A percentile compares a stretch with the other conserved stretches of the same genome.
These are phyloP conservation scores for Campoletis raptor DNA, from an alignment of 2,888 invertebrate genomes.

Conservation along the genomic window DNA sequence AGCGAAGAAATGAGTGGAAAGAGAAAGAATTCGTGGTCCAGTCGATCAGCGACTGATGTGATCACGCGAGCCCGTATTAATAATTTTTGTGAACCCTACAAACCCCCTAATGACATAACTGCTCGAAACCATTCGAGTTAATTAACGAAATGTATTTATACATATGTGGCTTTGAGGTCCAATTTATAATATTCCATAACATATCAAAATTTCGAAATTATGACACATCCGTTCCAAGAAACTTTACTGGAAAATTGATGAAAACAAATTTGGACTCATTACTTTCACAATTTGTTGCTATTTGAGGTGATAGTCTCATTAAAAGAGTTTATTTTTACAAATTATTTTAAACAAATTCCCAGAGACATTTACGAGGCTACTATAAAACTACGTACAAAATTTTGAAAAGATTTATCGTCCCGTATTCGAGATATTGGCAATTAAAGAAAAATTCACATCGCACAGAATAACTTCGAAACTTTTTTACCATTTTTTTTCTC, in stretches of 20 bases:
- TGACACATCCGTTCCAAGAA: background rate
- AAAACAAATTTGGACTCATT: background rate
- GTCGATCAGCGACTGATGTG: background rate
- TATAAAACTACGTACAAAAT: too few species aligned
- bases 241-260: background rate
- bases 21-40: background rate
- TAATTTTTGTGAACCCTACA: constrained; percentile 40
- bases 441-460: too few species aligned
- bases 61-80: constrained; percentile 12
- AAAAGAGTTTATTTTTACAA: too few species aligned
- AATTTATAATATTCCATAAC: background rate
- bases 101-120: constrained; percentile 71
- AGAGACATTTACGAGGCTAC: too few species aligned
- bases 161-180: background rate
- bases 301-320: background rate
- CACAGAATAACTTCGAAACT: too few species aligned
- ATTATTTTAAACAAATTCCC: too few species aligned
- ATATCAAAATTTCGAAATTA: background rate
- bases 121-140: constrained; percentile 38
- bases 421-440: too few species aligned
- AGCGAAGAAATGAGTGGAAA: constrained; percentile 22
- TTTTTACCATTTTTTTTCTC: too few species aligned
- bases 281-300: background rate
- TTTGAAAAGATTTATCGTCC: too few species aligned
- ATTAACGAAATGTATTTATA: background rate